Evolutionary conservation across 2,113 vertebrate genomes (phyloP).

Genomic region (Chlorodrepanis virens): DNA sequence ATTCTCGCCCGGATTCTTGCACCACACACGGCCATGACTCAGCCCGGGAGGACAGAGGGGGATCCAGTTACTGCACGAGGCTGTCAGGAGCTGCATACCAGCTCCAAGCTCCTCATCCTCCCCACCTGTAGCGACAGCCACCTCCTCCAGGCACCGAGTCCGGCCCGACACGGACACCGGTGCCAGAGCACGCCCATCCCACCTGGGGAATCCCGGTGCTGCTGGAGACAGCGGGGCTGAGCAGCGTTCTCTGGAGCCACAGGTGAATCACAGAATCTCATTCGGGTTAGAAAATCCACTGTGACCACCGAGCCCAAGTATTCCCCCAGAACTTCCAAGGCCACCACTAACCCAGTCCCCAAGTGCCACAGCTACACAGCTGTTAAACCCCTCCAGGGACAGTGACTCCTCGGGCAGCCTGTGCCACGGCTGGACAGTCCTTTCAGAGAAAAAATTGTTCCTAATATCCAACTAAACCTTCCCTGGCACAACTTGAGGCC

Average conservation of each 20-base stretch:
- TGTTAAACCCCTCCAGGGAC: background rate
- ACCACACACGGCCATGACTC: background rate
- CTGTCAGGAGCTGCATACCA: background rate
- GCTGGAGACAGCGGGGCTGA: background rate
- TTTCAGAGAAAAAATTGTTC: background rate
- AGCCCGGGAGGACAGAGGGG: background rate
- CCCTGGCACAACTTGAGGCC: background rate
- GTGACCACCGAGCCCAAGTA: background rate
- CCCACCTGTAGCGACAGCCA: background rate
- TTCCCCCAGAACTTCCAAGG: background rate
- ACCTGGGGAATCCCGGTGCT: background rate
- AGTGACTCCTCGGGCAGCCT: background rate
- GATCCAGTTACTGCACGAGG: background rate
- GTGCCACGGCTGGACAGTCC: background rate
- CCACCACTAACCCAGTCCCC: background rate
- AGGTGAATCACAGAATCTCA: background rate
- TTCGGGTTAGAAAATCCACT: background rate
- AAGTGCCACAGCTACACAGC: background rate
- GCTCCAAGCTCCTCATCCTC: background rate
- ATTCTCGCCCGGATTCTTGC: accelerated
- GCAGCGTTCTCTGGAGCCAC: background rate
- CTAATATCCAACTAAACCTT: background rate
- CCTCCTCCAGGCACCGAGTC: accelerated
- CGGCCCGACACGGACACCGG: accelerated
- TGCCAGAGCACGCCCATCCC: background rate